A percentile compares a stretch with the other conserved stretches of the same genome.
These are phyloP conservation scores for Hypomesus transpacificus DNA, from an alignment of 2,113 vertebrate genomes.

Conservation along the genomic window DNA sequence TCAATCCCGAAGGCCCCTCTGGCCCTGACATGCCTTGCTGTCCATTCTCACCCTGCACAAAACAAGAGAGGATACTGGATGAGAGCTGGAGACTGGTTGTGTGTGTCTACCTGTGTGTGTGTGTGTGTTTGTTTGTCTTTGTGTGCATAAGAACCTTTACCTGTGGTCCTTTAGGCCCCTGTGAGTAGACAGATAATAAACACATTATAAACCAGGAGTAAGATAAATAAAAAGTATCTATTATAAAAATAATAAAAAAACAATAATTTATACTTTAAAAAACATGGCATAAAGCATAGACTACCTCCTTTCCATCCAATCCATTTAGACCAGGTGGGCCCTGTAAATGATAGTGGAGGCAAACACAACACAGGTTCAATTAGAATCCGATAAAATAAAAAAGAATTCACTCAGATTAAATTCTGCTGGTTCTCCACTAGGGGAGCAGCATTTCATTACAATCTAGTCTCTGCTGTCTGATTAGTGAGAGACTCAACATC, in stretches of 20 bases:
- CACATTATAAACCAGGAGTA: neutral
- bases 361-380: too few species aligned
- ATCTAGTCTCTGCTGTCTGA: neutral
- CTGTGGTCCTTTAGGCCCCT: slow-evolving; percentile 73
- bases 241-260: neutral
- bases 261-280: neutral
- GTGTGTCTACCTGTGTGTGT: neutral
- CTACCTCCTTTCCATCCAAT: slow-evolving; percentile 51
- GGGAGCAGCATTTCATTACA: slow-evolving; percentile 19
- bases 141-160: slow-evolving; percentile 38
- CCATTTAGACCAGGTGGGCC: slow-evolving; percentile 72
- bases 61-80: neutral
- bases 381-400: too few species aligned
- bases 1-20: slow-evolving; percentile 67
- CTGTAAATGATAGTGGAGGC: slow-evolving; percentile 38
- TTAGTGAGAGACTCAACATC: too few species aligned
- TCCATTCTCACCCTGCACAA: slow-evolving; percentile 72
- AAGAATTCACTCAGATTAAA: too few species aligned
- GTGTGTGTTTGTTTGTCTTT: neutral
- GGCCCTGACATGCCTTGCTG: slow-evolving; percentile 67
- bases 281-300: neutral
- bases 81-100: neutral
- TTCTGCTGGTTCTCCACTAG: slow-evolving; percentile 20
- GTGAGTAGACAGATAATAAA: slow-evolving; percentile 25
- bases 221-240: neutral